Conservation (phyloP, 1,140 invertebrate species). For the Anadara kagoshimensis region DNA sequence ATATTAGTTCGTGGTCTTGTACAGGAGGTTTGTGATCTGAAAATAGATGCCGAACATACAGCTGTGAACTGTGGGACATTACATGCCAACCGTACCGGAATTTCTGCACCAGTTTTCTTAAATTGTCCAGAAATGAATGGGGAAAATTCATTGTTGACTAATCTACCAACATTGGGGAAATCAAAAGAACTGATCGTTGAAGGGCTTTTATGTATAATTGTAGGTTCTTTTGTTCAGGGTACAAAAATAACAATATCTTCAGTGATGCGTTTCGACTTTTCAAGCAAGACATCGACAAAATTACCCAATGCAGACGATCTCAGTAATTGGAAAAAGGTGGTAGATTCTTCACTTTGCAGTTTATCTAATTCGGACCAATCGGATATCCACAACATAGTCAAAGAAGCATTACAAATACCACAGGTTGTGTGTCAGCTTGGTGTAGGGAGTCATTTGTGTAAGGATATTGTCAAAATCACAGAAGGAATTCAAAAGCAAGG, state of each 20-base stretch:
- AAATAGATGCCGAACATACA: neutral
- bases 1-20: neutral
- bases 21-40: neutral
- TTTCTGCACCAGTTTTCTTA: neutral
- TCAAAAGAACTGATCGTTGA: conserved; percentile 1
- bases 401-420: conserved; percentile 1
- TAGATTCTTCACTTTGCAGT: conserved; percentile 2
- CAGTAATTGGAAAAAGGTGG: neutral
- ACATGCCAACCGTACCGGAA: neutral
- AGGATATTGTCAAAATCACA: conserved; percentile 1
- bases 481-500: neutral
- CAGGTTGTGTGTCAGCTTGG: neutral
- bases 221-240: neutral
- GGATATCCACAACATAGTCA: neutral
- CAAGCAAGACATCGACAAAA: neutral
- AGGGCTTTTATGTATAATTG: conserved; percentile 1
- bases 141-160: too few species aligned
- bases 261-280: neutral
- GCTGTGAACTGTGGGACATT: neutral
- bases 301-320: neutral
- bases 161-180: neutral
- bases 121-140: neutral
- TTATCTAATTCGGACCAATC: neutral
- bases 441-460: neutral
- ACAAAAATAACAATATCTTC: neutral